Evolutionary conservation across 1,140 invertebrate genomes (phyloP).

Genomic region (Nasonia longicornis): DNA sequence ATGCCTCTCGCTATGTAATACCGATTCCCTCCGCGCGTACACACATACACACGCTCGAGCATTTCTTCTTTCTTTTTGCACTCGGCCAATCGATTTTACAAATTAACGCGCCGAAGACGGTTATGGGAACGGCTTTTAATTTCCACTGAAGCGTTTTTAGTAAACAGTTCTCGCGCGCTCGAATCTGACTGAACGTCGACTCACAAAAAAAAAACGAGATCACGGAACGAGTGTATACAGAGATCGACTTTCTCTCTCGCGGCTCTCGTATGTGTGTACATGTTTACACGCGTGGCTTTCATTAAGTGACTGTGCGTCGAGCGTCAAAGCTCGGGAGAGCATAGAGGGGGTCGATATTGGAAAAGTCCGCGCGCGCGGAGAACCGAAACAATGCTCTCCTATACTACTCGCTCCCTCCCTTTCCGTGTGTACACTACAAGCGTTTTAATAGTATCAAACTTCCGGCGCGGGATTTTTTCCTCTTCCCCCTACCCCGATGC

Average conservation of each 20-base stretch:
- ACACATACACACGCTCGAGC: conserved; percentile 19
- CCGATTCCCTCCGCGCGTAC: conserved; percentile 16
- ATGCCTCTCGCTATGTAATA: conserved; percentile 40
- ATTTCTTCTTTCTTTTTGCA: not conserved
- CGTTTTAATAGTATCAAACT: not conserved
- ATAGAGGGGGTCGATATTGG: not conserved
- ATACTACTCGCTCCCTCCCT: not conserved
- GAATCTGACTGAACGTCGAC: conserved; percentile 15
- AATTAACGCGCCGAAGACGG: not conserved
- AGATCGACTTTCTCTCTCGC: not conserved
- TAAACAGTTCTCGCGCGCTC: no score
- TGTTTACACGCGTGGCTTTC: conserved; percentile 22
- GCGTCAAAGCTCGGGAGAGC: not conserved
- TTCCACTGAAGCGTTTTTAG: no score
- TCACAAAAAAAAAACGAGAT: not conserved
- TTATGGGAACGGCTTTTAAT: not conserved
- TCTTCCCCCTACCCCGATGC: not conserved
- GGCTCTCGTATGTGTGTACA: not conserved
- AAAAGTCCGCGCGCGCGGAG: not conserved
- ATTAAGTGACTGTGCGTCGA: conserved; percentile 4
- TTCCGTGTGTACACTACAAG: not conserved
- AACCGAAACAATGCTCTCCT: no score
- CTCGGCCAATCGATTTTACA: conserved; percentile 11
- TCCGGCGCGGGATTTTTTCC: not conserved
- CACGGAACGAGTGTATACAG: not conserved